phyloP scores from a whole-genome alignment of 37 sponge, comb jelly and placozoan species.

The Halichondria panicea region DNA sequence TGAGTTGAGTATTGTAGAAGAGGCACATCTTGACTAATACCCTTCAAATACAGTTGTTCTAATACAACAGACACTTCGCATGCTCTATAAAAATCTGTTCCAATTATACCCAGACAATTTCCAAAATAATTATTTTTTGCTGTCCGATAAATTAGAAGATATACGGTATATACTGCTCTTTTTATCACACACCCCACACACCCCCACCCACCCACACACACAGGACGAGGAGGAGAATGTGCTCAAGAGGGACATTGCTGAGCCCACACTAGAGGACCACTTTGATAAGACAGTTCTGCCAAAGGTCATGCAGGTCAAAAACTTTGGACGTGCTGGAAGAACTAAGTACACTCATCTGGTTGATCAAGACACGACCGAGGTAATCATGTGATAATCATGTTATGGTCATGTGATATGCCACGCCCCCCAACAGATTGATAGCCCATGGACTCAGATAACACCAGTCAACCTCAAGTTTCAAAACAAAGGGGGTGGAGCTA shows the following conservation, averaged over 20 bases:
- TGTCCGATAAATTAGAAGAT: no score
- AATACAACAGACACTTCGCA: neutral
- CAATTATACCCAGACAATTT: no score
- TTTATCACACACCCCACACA: no score
- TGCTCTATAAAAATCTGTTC: neutral
- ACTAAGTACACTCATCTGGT: constrained; percentile 99
- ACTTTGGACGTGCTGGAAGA: constrained; percentile 97
- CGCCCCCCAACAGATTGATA: constrained; percentile 56
- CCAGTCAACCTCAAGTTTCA: constrained; percentile 84
- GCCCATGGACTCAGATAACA: constrained; percentile 86
- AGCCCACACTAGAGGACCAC: constrained; percentile 97
- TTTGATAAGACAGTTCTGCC: constrained; percentile 98
- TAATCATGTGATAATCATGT: no score
- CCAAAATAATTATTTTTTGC: no score
- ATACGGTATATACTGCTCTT: neutral
- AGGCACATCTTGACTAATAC: neutral
- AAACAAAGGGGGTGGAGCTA: constrained; percentile 82
- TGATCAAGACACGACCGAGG: constrained; percentile 96
- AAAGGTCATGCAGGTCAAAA: constrained; percentile 99
- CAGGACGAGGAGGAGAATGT: constrained; percentile 44
- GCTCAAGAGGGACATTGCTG: constrained; percentile 62
- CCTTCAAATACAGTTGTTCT: neutral
- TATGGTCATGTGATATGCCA: neutral
- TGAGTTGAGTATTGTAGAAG: neutral
- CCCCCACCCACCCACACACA: neutral